phyloP scores from a whole-genome alignment of 2,113 vertebrate genomes.

The Mus pahari region DNA sequence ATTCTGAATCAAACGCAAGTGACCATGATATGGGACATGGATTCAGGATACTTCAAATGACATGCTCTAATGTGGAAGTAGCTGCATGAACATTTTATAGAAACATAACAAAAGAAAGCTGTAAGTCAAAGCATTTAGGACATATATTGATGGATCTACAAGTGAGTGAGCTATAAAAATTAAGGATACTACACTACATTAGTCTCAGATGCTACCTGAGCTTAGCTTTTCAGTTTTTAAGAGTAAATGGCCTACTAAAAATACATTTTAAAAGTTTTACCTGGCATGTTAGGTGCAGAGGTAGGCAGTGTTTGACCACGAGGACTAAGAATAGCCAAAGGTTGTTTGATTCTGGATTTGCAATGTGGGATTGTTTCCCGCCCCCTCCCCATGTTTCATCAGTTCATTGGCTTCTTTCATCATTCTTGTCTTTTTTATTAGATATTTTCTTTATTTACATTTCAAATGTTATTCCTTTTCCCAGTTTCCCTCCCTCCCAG shows the following conservation, averaged over 20 bases:
- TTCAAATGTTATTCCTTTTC: too few relatives aligned
- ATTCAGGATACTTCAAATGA: neutral
- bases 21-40: too few relatives aligned
- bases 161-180: neutral
- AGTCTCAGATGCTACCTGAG: neutral
- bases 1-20: neutral
- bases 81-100: neutral
- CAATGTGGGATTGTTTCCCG: neutral
- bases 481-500: too few relatives aligned
- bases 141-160: neutral
- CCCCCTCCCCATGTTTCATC: neutral
- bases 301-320: neutral
- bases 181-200: too few relatives aligned
- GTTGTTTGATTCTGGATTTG: neutral
- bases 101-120: neutral
- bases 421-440: too few relatives aligned
- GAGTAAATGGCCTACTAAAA: neutral
- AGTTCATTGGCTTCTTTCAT: neutral
- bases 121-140: neutral
- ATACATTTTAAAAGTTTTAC: neutral
- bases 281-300: neutral
- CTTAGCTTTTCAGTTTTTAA: neutral
- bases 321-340: neutral
- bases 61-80: neutral
- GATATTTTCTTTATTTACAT: too few relatives aligned